These are phyloP conservation scores for Polypterus senegalus DNA, from an alignment of 2,113 vertebrate genomes.

Conservation along the genomic window DNA sequence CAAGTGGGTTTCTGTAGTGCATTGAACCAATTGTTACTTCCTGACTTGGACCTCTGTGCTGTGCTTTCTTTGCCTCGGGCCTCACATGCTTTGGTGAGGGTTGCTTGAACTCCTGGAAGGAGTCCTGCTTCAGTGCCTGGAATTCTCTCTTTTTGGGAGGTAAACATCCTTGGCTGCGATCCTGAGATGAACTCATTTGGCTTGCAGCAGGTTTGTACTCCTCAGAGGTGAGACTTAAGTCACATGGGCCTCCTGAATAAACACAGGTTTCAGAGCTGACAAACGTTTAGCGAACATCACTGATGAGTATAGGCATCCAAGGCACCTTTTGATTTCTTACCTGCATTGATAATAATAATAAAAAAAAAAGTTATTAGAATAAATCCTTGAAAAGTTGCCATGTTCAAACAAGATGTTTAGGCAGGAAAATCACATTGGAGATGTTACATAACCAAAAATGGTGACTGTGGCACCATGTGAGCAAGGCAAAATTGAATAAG, in stretches of 20 bases:
- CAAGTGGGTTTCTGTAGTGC: no score
- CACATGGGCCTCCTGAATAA: constrained; percentile 59
- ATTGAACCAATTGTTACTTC: neutral
- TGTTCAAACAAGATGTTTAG: no score
- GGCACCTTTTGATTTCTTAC: constrained; percentile 21
- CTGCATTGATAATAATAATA: constrained; percentile 16
- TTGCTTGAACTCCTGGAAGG: constrained; percentile 46
- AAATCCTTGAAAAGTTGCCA: no score
- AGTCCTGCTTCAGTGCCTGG: constrained; percentile 37
- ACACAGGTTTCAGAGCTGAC: constrained; percentile 36
- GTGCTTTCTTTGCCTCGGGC: constrained; percentile 29
- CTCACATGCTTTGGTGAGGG: constrained; percentile 45
- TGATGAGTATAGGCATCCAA: constrained; percentile 12
- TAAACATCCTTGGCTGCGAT: constrained; percentile 59
- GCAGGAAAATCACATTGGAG: no score
- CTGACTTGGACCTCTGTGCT: constrained; percentile 33
- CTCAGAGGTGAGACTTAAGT: constrained; percentile 50
- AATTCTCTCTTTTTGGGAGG: constrained; percentile 64
- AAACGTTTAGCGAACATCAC: constrained; percentile 48
- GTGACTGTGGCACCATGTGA: no score
- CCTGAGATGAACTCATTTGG: constrained; percentile 62
- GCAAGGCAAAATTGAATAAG: no score
- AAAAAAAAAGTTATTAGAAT: no score
- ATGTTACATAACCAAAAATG: no score
- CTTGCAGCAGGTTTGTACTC: constrained; percentile 42